Evolutionary conservation across 2,888 invertebrate species (phyloP), one percentile per base, ranked within the genome.

Genomic region (Meliscaeva auricollis): DNA sequence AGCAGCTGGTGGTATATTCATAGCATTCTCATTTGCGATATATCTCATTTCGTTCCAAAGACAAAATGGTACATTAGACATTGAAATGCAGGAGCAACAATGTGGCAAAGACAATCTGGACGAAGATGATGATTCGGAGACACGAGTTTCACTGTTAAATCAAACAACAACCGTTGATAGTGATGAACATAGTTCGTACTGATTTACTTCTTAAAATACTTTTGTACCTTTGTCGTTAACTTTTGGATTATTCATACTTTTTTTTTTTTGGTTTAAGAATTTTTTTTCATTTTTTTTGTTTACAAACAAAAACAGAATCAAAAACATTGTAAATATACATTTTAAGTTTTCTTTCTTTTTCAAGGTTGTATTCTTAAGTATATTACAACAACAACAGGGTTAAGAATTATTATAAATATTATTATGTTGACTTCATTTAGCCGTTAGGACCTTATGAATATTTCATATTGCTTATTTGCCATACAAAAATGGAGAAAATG

Each of bases 51-150:
- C 91, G 0, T 91, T 90, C 70, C 91, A 91, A 83, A 88, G 90
- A 3, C 91, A 91, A 54, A 89, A 89, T 35, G 91, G 91, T 22
- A 91, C 91, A 3, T 83, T 91, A 26, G 91, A 91, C 69, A 91
- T 91, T 48, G 91, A 91, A 87, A 90, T 91, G 90, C 91, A 91
- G 75, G 91, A 91, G 60, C 90, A 90, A 56, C 90, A 88, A 0
- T 87, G 90, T 70, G 91, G 90, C 38, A 91, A 91, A 87, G 91
- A 91, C 54, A 84, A 89, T 56, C 77, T 89, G 3, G 89, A 91
- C 4, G 89, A 91, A 9, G 90, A 90, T 68, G 91, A 91, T 46
- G 91, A 91, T 81, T 90, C 88, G 3, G 90, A 90, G 54, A 88
- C 88, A 4, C 79, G 88, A 72, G 88, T 90, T 50, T 90, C 89